Percentiles rank a stretch among this genome's conserved stretches.
phyloP scores from a whole-genome alignment of 1,140 invertebrate genomes.

The Ylistrum balloti region DNA sequence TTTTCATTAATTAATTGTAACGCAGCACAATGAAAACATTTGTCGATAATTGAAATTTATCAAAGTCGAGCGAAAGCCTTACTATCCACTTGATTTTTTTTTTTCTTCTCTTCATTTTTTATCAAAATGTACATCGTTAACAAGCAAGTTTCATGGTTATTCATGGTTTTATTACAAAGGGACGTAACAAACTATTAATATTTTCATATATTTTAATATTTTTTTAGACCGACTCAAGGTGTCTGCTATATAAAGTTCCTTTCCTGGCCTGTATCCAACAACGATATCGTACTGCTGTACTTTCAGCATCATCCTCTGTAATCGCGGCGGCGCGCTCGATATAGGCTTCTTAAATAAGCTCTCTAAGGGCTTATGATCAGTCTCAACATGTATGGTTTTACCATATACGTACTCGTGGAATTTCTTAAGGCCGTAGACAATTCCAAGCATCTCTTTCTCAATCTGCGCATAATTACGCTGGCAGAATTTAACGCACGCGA shows the following conservation, averaged over 20 bases:
- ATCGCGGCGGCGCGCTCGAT: slow-evolving; percentile 75
- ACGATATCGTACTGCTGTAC: slow-evolving; percentile 61
- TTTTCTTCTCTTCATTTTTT: too few relatives aligned
- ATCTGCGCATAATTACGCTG: slow-evolving; percentile 68
- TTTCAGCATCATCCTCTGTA: slow-evolving; percentile 82
- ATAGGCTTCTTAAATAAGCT: slow-evolving; percentile 78
- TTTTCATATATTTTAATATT: too few relatives aligned
- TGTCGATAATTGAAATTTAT: too few relatives aligned
- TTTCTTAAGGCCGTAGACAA: slow-evolving; percentile 59
- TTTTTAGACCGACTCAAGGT: slow-evolving; percentile 41
- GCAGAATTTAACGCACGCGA: slow-evolving; percentile 75
- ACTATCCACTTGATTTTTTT: too few relatives aligned
- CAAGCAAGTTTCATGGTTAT: too few relatives aligned
- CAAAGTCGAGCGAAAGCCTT: too few relatives aligned
- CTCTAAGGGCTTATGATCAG: slow-evolving; percentile 61
- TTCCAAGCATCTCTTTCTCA: slow-evolving; percentile 62
- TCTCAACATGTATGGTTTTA: slow-evolving; percentile 46
- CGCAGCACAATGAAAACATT: too few relatives aligned
- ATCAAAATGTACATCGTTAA: too few relatives aligned
- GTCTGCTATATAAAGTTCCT: slow-evolving; percentile 33
- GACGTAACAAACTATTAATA: too few relatives aligned
- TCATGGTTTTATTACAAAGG: too few relatives aligned
- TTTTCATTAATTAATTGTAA: too few relatives aligned
- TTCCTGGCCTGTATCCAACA: background rate
- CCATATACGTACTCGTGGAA: slow-evolving; percentile 48